phyloP scores from a whole-genome alignment of 2,113 vertebrate genomes.

The Australoheros scitulus region DNA sequence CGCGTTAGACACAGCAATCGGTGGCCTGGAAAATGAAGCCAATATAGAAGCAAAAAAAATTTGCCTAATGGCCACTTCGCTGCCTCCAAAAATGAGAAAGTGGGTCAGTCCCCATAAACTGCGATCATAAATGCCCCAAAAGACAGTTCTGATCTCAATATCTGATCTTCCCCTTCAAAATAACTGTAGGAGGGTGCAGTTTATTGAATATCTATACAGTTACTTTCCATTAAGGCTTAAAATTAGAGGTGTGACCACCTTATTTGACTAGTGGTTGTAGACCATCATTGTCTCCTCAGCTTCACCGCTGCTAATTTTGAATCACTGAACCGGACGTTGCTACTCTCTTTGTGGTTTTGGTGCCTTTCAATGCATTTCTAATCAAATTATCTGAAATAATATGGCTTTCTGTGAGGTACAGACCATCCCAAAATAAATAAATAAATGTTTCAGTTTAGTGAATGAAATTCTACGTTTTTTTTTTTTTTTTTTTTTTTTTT shows the following conservation, averaged over 20 bases:
- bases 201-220: neutral
- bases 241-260: rapidly evolving
- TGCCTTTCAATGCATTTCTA: too few relatives aligned
- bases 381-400: too few relatives aligned
- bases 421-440: neutral
- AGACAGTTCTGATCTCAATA: neutral
- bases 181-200: rapidly evolving
- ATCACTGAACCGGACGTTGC: neutral
- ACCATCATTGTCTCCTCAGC: neutral
- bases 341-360: neutral
- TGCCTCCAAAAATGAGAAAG: neutral
- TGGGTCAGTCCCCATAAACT: neutral
- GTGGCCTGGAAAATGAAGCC: neutral
- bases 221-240: neutral
- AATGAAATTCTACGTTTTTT: neutral
- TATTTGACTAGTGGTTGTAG: neutral
- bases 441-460: rapidly evolving
- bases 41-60: neutral
- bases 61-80: neutral
- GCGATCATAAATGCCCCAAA: neutral
- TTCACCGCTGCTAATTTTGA: neutral
- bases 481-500: too few relatives aligned
- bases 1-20: too few relatives aligned
- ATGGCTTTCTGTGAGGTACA: too few relatives aligned
- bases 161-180: neutral